Conservation (phyloP, 1,140 invertebrate species). For the Polypedilum vanderplanki region DNA sequence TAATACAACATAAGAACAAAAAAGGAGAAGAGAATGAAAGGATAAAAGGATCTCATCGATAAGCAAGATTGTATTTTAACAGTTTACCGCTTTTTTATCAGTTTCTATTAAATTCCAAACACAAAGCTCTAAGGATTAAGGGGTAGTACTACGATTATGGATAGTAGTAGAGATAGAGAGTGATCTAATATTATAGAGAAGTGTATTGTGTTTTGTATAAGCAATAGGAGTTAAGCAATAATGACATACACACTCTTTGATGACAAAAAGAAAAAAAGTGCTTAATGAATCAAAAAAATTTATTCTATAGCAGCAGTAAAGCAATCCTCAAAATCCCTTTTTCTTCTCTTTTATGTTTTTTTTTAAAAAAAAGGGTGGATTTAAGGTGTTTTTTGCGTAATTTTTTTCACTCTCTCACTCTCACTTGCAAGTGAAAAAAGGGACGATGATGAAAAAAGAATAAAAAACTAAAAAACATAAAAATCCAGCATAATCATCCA, state of each 20-base stretch:
- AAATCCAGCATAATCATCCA: conserved; percentile 18
- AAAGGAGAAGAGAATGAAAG: background rate
- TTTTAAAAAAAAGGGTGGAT: background rate
- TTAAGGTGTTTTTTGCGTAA: too few relatives aligned
- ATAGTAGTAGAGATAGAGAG: too few relatives aligned
- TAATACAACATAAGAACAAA: background rate
- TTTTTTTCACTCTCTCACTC: too few relatives aligned
- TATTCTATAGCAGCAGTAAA: background rate
- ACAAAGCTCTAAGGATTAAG: conserved; percentile 12
- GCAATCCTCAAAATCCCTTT: background rate
- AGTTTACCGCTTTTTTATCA: conserved; percentile 18
- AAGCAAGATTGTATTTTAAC: conserved; percentile 19
- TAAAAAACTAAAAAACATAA: conserved; percentile 5
- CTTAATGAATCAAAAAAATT: conserved; percentile 21
- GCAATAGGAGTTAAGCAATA: background rate
- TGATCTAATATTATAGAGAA: background rate
- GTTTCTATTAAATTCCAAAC: conserved; percentile 4
- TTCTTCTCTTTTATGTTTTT: background rate
- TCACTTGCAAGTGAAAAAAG: too few relatives aligned
- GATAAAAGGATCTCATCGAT: conserved; percentile 17
- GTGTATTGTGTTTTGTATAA: background rate
- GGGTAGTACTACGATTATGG: background rate
- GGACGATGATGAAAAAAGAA: background rate
- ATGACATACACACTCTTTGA: background rate
- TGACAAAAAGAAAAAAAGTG: background rate